Evolutionary conservation across 1,140 invertebrate genomes (phyloP).

Genomic region (Papilio machaon): DNA sequence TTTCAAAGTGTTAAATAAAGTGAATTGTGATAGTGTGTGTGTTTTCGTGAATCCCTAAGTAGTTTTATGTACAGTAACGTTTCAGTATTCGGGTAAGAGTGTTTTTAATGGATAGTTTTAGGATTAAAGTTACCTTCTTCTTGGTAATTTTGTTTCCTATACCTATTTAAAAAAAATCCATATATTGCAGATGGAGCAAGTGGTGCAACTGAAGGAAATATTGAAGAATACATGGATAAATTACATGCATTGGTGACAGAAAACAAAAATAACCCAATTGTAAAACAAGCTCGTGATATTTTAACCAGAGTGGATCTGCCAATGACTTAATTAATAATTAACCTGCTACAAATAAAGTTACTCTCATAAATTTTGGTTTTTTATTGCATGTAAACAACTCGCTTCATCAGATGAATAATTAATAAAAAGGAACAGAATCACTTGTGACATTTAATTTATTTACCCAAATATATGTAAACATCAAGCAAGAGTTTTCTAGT

Average conservation of each 20-base stretch:
- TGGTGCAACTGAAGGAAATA: constrained; percentile 89
- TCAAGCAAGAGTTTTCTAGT: background rate
- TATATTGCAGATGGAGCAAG: constrained; percentile 84
- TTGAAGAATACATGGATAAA: constrained; percentile 92
- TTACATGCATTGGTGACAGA: constrained; percentile 85
- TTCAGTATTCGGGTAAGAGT: too few species aligned
- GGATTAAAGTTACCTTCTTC: too few species aligned
- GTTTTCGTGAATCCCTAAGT: too few species aligned
- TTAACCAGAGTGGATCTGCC: constrained; percentile 74
- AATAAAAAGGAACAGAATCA: background rate
- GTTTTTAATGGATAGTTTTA: too few species aligned
- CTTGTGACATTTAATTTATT: background rate
- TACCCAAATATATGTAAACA: background rate
- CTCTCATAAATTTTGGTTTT: background rate
- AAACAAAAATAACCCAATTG: constrained; percentile 64
- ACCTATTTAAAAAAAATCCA: background rate
- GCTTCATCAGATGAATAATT: background rate
- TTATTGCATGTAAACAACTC: background rate
- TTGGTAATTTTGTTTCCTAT: background rate
- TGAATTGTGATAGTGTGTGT: too few species aligned
- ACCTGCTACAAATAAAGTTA: background rate
- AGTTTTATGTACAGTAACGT: too few species aligned
- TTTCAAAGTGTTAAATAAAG: too few species aligned
- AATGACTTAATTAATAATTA: constrained; percentile 50
- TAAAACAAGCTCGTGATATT: constrained; percentile 78